Evolutionary conservation across 2,888 invertebrate species (phyloP), one percentile per base, ranked within the genome.

Genomic region (Panopea generosa): DNA sequence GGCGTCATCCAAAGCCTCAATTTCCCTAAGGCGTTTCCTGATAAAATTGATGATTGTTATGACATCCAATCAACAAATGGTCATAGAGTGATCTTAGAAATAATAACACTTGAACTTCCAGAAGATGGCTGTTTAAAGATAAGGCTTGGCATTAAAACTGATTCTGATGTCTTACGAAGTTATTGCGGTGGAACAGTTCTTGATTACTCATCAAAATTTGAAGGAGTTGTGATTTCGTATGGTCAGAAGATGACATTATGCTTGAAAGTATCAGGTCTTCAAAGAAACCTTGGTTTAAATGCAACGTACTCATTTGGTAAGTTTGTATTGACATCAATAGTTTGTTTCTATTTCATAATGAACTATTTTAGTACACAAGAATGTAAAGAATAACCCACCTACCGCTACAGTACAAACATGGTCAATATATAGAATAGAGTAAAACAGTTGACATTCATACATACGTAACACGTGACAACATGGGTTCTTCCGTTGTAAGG

Each of bases 1-100:
- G 96, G 96, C 4, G 93, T 94, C 43, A 90, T 96, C 27, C 94
- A 94, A 1, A 96, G 96, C 16, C 95, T 96, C 0, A 95, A 92
- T 87, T 95, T 95, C 89, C 96, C 96, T 0, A 94, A 94, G 27
- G 93, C 94, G 79, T 96, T 96, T 91, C 95, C 95, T 89, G 95
- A 95, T 88, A 95, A 95, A 86, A 91, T 96, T 84, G 95, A 96
- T 92, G 95, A 95, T 91, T 95, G 95, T 93, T 94, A 95, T 49
- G 94, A 94, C 77, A 94, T 96, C 49, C 90, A 93, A n/a, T 95
- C 60, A 18, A 40, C 56, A 2, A 14, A 47, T 11, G 38, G 26
- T 27, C 24, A 27, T 9, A 53, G 73, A n/a, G 26, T 67, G 20
- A n/a, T 61, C 18, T 18, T 73, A 6, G n/a, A 24, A 20, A 40